A percentile compares a stretch with the other conserved stretches of the same genome.
Conservation (phyloP, 2,797 vertebrate species). For the Botia almorhae region DNA sequence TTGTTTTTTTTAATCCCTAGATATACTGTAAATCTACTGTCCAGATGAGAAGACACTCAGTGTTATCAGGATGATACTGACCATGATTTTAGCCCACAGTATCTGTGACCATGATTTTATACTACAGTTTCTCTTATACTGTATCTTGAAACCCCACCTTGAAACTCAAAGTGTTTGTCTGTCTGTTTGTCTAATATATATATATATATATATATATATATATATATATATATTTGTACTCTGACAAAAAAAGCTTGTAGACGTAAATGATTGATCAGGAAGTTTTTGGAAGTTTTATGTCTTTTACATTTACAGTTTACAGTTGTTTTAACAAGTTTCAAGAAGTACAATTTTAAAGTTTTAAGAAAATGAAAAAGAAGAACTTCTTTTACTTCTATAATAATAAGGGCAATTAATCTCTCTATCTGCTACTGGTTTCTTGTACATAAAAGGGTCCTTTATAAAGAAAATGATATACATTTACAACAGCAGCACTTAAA, state of each 20-base stretch:
- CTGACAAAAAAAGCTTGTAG: not conserved
- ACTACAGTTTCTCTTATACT: not conserved
- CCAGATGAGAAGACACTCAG: too few species aligned
- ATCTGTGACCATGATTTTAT: too few species aligned
- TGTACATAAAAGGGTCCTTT: conserved; percentile 4
- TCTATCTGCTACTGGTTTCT: not conserved
- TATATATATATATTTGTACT: too few species aligned
- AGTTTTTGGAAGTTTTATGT: not conserved
- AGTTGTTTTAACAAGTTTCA: too few species aligned
- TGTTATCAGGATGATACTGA: too few species aligned
- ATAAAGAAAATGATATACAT: not conserved
- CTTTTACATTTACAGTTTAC: not conserved
- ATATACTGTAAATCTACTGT: too few species aligned
- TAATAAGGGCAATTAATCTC: not conserved
- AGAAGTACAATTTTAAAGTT: not conserved
- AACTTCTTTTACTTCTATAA: not conserved
- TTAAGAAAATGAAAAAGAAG: not conserved
- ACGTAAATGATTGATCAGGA: not conserved
- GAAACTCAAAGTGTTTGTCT: not conserved
- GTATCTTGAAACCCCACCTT: not conserved
- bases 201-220: too few species aligned
- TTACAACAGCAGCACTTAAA: conserved; percentile 1
- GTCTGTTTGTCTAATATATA: not conserved
- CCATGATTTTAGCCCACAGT: too few species aligned
- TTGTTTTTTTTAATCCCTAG: too few species aligned